These are phyloP conservation scores for Solenopsis fugax DNA, from an alignment of 1,140 invertebrate species.

Conservation along the genomic window DNA sequence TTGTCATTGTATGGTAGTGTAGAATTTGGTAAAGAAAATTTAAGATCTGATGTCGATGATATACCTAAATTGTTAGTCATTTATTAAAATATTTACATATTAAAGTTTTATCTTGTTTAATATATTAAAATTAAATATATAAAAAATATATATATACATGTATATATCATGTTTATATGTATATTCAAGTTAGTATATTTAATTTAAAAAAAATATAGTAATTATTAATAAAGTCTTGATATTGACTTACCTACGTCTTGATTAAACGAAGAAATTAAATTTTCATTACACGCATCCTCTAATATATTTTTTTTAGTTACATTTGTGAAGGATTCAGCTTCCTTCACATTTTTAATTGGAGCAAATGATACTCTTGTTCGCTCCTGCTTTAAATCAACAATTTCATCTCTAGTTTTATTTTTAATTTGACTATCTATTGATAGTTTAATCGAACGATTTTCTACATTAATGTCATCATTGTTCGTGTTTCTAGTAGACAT, in stretches of 20 bases:
- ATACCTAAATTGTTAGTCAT: background rate
- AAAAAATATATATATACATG: background rate
- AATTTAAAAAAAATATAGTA: constrained; percentile 8
- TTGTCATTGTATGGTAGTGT: constrained; percentile 21
- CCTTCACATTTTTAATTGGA: constrained; percentile 10
- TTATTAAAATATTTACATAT: background rate
- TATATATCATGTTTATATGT: too few species aligned
- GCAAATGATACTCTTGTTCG: constrained; percentile 25
- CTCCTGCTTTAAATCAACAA: constrained; percentile 22
- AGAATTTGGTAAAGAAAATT: constrained; percentile 26
- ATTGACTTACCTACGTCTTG: constrained; percentile 21
- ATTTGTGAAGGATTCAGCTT: constrained; percentile 1
- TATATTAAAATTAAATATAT: background rate
- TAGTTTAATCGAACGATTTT: constrained; percentile 72
- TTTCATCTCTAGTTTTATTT: constrained; percentile 16
- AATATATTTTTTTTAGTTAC: constrained; percentile 21
- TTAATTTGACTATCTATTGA: constrained; percentile 78
- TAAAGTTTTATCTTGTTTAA: background rate
- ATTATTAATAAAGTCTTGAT: background rate
- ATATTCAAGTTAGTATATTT: background rate
- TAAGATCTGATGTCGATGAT: constrained; percentile 30
- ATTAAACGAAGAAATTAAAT: background rate
- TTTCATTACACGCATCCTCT: constrained; percentile 18
- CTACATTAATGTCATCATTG: constrained; percentile 57
- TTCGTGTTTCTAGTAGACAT: constrained; percentile 36